Percentiles rank a stretch among this genome's conserved stretches.
Conservation (phyloP, 2,113 vertebrate genomes). For the Lagopus leucura region DNA sequence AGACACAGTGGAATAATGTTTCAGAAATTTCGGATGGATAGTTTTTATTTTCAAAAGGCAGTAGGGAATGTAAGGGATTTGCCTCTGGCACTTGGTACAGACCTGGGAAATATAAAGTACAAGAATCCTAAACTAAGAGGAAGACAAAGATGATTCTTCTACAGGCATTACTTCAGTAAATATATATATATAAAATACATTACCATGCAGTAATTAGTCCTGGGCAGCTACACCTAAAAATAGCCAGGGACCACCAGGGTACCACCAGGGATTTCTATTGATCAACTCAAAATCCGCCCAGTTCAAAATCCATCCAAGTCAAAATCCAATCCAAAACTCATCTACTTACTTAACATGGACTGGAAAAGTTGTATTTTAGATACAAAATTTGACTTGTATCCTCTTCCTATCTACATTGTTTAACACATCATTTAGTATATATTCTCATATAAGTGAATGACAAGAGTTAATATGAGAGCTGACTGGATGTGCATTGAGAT, state of each 20-base stretch:
- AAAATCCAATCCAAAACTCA: neutral
- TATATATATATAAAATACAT: neutral
- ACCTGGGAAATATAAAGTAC: neutral
- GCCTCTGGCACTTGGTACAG: neutral
- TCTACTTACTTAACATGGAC: neutral
- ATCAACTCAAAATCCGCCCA: neutral
- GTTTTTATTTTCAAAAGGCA: neutral
- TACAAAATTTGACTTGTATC: neutral
- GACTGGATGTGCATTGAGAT: neutral
- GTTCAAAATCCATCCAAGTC: neutral
- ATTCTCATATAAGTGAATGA: neutral
- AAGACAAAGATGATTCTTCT: neutral
- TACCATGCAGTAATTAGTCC: neutral
- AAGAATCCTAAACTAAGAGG: neutral
- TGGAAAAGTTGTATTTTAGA: neutral
- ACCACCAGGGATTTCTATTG: neutral
- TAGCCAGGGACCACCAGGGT: neutral
- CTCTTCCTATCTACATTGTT: neutral
- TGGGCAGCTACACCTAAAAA: neutral
- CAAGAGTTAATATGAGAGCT: constrained; percentile 12
- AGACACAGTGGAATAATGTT: neutral
- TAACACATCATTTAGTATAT: neutral
- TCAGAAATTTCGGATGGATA: neutral
- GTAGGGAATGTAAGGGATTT: neutral
- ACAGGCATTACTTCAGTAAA: neutral